Base-by-base conservation (phyloP, 2,888 invertebrate species). In the Hipparchia sbordonii region DNA sequence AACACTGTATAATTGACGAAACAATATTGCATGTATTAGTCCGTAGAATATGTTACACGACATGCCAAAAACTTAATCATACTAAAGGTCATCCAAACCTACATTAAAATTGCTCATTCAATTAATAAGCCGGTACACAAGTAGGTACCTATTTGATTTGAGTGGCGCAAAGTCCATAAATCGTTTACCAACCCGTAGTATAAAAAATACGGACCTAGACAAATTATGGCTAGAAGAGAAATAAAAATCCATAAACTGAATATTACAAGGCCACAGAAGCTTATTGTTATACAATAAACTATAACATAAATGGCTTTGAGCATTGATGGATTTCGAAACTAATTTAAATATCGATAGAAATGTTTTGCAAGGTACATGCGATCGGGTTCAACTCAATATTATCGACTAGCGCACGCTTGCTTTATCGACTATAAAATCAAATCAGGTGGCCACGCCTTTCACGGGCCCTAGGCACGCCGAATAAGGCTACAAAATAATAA, bases 351-450 rank as follows among this genome's bases (percentile, higher is more conserved):
- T 81, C 82, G 80, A 81, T 84, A 77, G 81, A 82, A 77, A 77
- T 76, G 78, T 78, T 80, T 84, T 82, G 83, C 81, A 81, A 83
- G 79, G 79, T 79, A 79, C 74, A 76, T 70, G 78, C 78, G 71
- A 75, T 72, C 75, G 72, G 76, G 82, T 81, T 82, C 80, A 82
- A 82, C 81, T 75, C 77, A 77, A 77, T 76, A 86, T 85, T 86
- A 84, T 72, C 51, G 80, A 81, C 81, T 80, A 80, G 82, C 77
- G 77, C 79, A 79, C 78, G 81, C 72, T 82, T 74, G 79, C 81
- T 83, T 85, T 90, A 89, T 89, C 87, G 85, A 87, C 86, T 86
- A 86, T 87, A 82, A 87, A 85, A 88, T 89, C 87, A 83, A 84
- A 84, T 86, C 84, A 79, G 85, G 83, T 84, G 87, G 87, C 57